Evolutionary conservation across 2,888 invertebrate species (phyloP), one percentile per base, ranked within the genome.

Genomic region (Colostygia pectinataria): DNA sequence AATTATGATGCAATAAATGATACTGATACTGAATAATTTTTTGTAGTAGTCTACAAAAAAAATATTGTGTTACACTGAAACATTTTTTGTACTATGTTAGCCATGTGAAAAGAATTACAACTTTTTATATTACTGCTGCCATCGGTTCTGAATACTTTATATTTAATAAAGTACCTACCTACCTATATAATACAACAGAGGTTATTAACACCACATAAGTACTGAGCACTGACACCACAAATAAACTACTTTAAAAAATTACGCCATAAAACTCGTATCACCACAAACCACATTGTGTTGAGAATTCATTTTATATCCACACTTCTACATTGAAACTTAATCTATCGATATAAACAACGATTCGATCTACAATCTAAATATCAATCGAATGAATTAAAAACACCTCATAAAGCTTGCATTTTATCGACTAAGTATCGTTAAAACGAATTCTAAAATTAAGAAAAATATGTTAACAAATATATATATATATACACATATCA

Each of bases 191-290:
- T 36, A 4, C n/a, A n/a, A n/a, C n/a, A n/a, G n/a, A n/a, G n/a
- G n/a, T 25, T n/a, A 36, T 42, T 15, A 31, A 38, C 29, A 42
- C 12, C 23, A 41, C 8, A 31, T 4, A 13, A n/a, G 25, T 29
- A 24, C 2, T 13, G 10, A 32, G 36, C 14, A 24, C 4, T 39
- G 41, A 38, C 42, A 46, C 47, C 42, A 46, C 42, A 54, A 61
- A 68, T 70, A 71, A 71, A 72, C 66, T 70, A 54, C 63, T 44
- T 20, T 41, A 58, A 56, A 49, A 47, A 63, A 64, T 65, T 68
- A 69, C 71, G 56, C 66, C 50, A 45, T 72, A 60, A 71, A 53
- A 55, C 53, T 57, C 51, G 57, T 47, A 40, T 39, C 27, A n/a
- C 36, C 39, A 54, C 61, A 58, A 59, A 67, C 41, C 45, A 58